Base-by-base conservation (phyloP, 2,888 invertebrate species). In the Acleris laterana region DNA sequence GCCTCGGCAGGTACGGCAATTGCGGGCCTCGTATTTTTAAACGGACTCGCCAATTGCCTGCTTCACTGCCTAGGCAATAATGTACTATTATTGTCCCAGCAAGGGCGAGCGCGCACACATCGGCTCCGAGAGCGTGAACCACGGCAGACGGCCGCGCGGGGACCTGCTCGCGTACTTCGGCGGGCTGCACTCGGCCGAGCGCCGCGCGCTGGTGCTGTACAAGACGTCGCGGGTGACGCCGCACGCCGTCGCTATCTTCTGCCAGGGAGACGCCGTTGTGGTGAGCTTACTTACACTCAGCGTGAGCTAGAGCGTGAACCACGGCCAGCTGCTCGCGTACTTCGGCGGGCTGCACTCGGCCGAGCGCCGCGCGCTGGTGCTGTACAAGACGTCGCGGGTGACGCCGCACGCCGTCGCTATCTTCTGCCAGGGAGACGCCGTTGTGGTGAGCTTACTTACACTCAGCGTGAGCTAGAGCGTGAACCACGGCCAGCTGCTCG, bases 41-140 rank as follows among this genome's bases (percentile, higher is more conserved):
- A n/a, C n/a, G n/a, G n/a, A n/a, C n/a, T n/a, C n/a, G n/a, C n/a
- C n/a, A n/a, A n/a, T n/a, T n/a, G n/a, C n/a, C n/a, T n/a, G n/a
- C n/a, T n/a, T n/a, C n/a, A n/a, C n/a, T n/a, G n/a, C n/a, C n/a
- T n/a, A n/a, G n/a, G n/a, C n/a, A n/a, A n/a, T n/a, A n/a, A n/a
- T n/a, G n/a, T n/a, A n/a, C n/a, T n/a, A n/a, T n/a, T n/a, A n/a
- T 13, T 3, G 38, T 38, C 38, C 38, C 38, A 95, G 95, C 62
- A 82, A 90, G 68, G 93, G 94, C 28, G 93, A 93, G 3, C 90
- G 90, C 52, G 95, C 94, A 0, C 93, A 94, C 69, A 89, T 96
- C 50, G 89, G 94, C 2, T 83, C 93, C 0, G 95, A 95, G n/a
- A 95, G 95, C 79, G 95, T 96, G 0, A 96, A 96, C 86, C 90